Conservation (phyloP, 2,888 invertebrate genomes). For the Gasteruption jaculator region DNA sequence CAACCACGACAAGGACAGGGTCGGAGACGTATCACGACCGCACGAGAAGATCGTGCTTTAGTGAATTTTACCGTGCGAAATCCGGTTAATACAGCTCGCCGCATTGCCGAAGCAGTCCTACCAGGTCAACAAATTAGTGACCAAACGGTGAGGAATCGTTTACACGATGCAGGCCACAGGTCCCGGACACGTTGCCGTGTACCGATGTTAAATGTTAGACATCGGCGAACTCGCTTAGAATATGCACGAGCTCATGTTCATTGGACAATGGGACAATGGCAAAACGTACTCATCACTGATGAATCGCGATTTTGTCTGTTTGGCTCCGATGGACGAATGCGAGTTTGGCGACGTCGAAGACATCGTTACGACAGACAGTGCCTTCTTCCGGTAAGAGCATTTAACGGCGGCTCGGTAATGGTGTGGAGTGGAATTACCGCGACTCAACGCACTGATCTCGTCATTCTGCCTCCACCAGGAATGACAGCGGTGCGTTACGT, state of each 20-base stretch:
- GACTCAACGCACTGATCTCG: conserved; percentile 11
- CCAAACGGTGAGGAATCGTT: conserved; percentile 13
- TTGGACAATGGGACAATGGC: conserved; percentile 18
- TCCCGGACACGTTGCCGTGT: conserved; percentile 9
- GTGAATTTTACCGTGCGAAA: too few relatives aligned
- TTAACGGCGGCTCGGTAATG: conserved; percentile 18
- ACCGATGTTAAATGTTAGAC: conserved; percentile 15
- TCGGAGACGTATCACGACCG: too few relatives aligned
- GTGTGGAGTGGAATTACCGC: conserved; percentile 17
- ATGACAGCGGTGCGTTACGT: conserved; percentile 12
- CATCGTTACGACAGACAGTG: conserved; percentile 7
- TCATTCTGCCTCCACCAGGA: too few relatives aligned
- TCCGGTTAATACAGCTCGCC: too few relatives aligned
- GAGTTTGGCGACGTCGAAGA: conserved; percentile 16
- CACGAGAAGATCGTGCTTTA: too few relatives aligned
- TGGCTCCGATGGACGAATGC: conserved; percentile 17
- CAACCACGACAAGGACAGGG: too few relatives aligned
- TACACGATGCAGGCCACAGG: conserved; percentile 7
- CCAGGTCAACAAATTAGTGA: conserved; percentile 9
- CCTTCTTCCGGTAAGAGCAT: conserved; percentile 11
- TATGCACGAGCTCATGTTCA: conserved; percentile 14
- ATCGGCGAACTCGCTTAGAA: conserved; percentile 14
- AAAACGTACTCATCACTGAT: conserved; percentile 18
- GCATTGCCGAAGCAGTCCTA: too few relatives aligned
- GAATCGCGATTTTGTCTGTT: conserved; percentile 14